Conservation (phyloP, 37 sponge, comb jelly and placozoan species). For the Aphrocallistes beatrix region DNA sequence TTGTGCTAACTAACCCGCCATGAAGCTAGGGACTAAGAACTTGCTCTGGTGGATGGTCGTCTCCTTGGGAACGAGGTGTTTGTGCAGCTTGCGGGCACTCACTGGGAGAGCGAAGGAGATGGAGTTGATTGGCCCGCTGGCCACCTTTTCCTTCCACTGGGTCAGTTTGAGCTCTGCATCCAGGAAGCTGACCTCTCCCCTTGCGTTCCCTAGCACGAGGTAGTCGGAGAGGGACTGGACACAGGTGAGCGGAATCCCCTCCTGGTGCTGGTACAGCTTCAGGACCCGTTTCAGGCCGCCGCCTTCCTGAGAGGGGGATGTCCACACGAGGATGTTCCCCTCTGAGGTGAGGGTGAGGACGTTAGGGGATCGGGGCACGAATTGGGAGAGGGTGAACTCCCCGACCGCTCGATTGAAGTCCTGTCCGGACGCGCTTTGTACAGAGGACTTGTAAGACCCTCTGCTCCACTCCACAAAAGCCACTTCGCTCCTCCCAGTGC, state of each 20-base stretch:
- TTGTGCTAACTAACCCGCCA: neutral
- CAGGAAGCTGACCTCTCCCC: neutral
- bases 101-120: neutral
- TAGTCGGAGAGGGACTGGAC: neutral
- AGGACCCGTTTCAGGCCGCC: neutral
- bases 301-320: slow-evolving; percentile 21
- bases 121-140: neutral
- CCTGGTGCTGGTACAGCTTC: slow-evolving; percentile 1
- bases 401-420: slow-evolving; percentile 83
- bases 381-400: slow-evolving; percentile 51
- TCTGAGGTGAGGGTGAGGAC: slow-evolving; percentile 70
- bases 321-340: slow-evolving; percentile 85
- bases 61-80: neutral
- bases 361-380: slow-evolving; percentile 39
- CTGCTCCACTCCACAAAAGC: slow-evolving; percentile 1
- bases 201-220: neutral
- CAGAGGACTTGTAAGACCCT: neutral
- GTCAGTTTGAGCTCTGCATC: neutral
- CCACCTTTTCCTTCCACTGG: neutral
- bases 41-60: slow-evolving; percentile 13
- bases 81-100: neutral
- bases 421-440: slow-evolving; percentile 24
- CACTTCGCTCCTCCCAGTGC: neutral
- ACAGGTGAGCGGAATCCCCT: neutral
- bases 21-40: slow-evolving; percentile 8